Evolutionary conservation across 2,113 vertebrate species (phyloP).

Genomic region (Pavo muticus): DNA sequence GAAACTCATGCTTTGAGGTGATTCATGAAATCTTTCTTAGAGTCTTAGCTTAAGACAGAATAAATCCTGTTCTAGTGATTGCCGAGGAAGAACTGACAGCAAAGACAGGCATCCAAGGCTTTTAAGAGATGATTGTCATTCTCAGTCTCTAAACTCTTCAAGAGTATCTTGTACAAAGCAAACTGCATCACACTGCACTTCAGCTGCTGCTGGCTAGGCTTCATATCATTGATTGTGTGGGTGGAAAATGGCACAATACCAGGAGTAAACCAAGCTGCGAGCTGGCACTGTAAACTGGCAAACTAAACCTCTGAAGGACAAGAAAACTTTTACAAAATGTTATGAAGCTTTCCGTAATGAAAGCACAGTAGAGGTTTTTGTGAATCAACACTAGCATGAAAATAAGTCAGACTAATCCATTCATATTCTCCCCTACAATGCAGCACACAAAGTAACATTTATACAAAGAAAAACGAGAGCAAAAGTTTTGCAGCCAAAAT

Average conservation of each 20-base stretch:
- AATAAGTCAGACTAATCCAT: not conserved
- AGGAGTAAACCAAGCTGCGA: not conserved
- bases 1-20: not conserved
- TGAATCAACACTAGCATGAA: not conserved
- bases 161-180: not conserved
- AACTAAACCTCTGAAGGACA: not conserved
- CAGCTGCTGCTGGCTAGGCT: not conserved
- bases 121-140: not conserved
- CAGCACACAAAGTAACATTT: not conserved
- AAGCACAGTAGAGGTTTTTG: not conserved
- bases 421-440: not conserved
- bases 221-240: not conserved
- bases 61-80: not conserved
- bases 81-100: not conserved
- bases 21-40: not conserved
- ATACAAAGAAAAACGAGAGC: not conserved
- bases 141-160: not conserved
- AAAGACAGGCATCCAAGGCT: not conserved
- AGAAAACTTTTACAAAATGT: not conserved
- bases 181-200: not conserved
- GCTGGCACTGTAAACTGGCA: not conserved
- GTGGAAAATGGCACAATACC: not conserved
- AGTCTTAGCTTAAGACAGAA: not conserved
- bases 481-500: not conserved
- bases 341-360: not conserved